Conservation (phyloP, 2,888 invertebrate species). For the Operophtera brumata region DNA sequence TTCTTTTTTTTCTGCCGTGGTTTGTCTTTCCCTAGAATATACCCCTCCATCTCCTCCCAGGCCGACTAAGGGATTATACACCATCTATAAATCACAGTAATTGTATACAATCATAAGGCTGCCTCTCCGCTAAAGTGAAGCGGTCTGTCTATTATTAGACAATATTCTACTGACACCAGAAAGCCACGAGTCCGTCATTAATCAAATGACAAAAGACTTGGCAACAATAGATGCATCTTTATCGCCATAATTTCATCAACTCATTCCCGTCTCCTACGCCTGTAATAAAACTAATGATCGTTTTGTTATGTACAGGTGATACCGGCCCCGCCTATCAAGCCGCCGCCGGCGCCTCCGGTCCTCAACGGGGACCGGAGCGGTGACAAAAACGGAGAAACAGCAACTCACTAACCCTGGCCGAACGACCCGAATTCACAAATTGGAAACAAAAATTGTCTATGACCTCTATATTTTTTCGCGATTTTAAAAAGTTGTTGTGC, state of each 20-base stretch:
- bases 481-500: conserved; percentile 26
- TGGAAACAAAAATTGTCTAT: conserved; percentile 31
- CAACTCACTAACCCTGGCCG: conserved; percentile 41
- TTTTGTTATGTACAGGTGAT: conserved; percentile 60
- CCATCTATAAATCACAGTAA: too few relatives aligned
- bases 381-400: conserved; percentile 48
- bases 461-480: conserved; percentile 22
- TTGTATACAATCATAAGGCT: too few relatives aligned
- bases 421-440: conserved; percentile 32
- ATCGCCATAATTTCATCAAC: too few relatives aligned
- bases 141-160: too few relatives aligned
- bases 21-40: neutral
- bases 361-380: conserved; percentile 68
- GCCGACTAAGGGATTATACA: too few relatives aligned
- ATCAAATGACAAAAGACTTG: too few relatives aligned
- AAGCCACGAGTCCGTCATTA: too few relatives aligned
- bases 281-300: neutral
- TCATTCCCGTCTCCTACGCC: too few relatives aligned
- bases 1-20: neutral
- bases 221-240: too few relatives aligned
- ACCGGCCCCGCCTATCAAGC: conserved; percentile 71
- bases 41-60: too few relatives aligned
- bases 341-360: conserved; percentile 54
- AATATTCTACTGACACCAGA: too few relatives aligned
- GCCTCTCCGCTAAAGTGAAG: too few relatives aligned